Percentiles rank a stretch among this genome's conserved stretches.
Evolutionary conservation across 2,888 invertebrate genomes (phyloP).

Genomic region (Metopia argyrocephala): DNA sequence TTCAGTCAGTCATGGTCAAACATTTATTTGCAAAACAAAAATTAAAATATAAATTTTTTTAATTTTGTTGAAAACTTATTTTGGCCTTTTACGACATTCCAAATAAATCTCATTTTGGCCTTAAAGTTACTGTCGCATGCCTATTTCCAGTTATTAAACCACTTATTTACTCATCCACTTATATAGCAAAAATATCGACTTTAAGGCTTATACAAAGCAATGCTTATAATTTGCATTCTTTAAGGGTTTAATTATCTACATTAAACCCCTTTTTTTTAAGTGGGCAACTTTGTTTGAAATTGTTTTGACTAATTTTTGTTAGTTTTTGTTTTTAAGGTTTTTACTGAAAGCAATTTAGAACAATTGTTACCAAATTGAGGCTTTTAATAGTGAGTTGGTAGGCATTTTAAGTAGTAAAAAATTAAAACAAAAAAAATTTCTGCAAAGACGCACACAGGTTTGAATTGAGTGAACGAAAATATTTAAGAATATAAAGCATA

Average conservation of each 20-base stretch:
- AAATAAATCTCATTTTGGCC: not conserved
- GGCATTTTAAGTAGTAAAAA: not conserved
- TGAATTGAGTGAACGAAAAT: too few species aligned
- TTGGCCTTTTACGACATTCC: not conserved
- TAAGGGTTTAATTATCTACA: not conserved
- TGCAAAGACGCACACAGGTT: too few species aligned
- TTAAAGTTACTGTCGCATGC: slow-evolving; percentile 10
- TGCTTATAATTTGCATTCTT: slow-evolving; percentile 15
- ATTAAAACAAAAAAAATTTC: not conserved
- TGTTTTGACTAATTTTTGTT: slow-evolving; percentile 2
- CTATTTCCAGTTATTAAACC: not conserved
- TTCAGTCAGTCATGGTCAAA: not conserved
- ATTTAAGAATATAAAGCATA: too few species aligned
- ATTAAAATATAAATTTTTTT: not conserved
- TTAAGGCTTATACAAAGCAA: not conserved
- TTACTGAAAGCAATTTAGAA: not conserved
- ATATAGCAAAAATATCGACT: not conserved
- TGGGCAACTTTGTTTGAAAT: not conserved
- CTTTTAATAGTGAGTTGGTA: not conserved
- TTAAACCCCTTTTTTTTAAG: not conserved
- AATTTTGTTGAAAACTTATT: not conserved
- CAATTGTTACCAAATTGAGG: not conserved
- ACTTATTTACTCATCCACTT: not conserved
- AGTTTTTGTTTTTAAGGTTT: not conserved
- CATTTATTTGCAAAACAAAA: not conserved